These are phyloP conservation scores for Sinella curviseta DNA, from an alignment of 1,140 invertebrate species.

Conservation along the genomic window DNA sequence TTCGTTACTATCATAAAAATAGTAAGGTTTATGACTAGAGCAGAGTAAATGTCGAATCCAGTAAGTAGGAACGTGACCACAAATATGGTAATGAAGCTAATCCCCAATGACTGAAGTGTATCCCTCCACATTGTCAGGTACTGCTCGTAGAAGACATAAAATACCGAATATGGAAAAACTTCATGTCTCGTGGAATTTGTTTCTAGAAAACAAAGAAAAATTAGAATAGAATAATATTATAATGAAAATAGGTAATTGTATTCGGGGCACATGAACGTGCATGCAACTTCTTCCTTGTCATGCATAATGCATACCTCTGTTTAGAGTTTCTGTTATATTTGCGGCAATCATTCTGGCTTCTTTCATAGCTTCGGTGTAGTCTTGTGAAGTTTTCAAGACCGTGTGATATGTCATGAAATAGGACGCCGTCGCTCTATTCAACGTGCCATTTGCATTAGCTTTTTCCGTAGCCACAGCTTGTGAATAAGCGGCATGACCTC, in stretches of 20 bases:
- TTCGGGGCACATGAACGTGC: no score
- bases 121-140: conserved; percentile 95
- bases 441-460: conserved; percentile 51
- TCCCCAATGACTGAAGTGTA: conserved; percentile 79
- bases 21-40: conserved; percentile 83
- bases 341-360: conserved; percentile 75
- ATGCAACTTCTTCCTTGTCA: no score
- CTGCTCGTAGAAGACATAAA: conserved; percentile 99
- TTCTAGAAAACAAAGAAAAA: conserved; percentile 6
- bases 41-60: conserved; percentile 88
- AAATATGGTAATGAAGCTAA: conserved; percentile 89
- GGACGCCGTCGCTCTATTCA: conserved; percentile 65
- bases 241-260: not conserved
- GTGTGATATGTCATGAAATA: conserved; percentile 97
- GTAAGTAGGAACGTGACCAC: conserved; percentile 90
- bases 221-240: no score
- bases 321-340: conserved; percentile 79
- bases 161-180: conserved; percentile 61
- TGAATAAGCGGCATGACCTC: conserved; percentile 78
- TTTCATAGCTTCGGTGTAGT: conserved; percentile 87
- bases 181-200: conserved; percentile 20
- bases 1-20: conserved; percentile 93
- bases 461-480: conserved; percentile 66
- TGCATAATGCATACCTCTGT: conserved; percentile 53
- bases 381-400: conserved; percentile 83